These are phyloP conservation scores for Caenorhabditis sp. DNA, from an alignment of 2,888 invertebrate genomes.

Conservation along the genomic window DNA sequence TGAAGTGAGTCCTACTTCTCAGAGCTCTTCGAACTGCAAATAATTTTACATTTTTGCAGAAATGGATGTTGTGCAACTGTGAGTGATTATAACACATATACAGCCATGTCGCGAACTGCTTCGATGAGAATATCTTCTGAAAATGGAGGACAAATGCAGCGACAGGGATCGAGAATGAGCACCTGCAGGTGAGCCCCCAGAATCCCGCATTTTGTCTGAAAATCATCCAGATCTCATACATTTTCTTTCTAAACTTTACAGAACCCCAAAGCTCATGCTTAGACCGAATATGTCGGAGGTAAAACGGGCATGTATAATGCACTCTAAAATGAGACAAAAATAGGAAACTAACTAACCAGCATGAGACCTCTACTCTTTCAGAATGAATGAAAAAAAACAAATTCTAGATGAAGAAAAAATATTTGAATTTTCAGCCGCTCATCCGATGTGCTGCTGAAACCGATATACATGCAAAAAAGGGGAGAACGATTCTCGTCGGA, in stretches of 20 bases:
- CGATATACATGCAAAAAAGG: slow-evolving; percentile 48
- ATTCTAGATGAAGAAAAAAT: slow-evolving; percentile 2
- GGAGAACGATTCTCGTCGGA: slow-evolving; percentile 48
- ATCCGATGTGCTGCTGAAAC: slow-evolving; percentile 54
- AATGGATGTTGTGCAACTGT: slow-evolving; percentile 57
- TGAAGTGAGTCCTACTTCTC: slow-evolving; percentile 44
- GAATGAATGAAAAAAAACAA: not conserved
- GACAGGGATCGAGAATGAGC: slow-evolving; percentile 47
- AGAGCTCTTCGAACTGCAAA: not conserved
- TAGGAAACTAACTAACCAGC: not conserved
- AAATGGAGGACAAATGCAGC: slow-evolving; percentile 32
- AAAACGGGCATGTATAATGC: slow-evolving; percentile 8
- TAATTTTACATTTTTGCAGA: slow-evolving; percentile 24
- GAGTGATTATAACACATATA: slow-evolving; percentile 52
- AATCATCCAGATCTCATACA: too few relatives aligned
- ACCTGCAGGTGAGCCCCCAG: slow-evolving; percentile 41
- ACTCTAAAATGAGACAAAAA: not conserved
- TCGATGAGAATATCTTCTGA: slow-evolving; percentile 55
- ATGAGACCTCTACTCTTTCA: not conserved
- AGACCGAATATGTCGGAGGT: slow-evolving; percentile 32
- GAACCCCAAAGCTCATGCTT: slow-evolving; percentile 17
- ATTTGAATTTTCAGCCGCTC: slow-evolving; percentile 39
- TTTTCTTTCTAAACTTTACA: not conserved
- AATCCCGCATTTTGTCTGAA: not conserved
- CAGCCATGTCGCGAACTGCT: slow-evolving; percentile 56